These are phyloP conservation scores for Labrus mixtus DNA, from an alignment of 2,113 vertebrate genomes.

Conservation along the genomic window DNA sequence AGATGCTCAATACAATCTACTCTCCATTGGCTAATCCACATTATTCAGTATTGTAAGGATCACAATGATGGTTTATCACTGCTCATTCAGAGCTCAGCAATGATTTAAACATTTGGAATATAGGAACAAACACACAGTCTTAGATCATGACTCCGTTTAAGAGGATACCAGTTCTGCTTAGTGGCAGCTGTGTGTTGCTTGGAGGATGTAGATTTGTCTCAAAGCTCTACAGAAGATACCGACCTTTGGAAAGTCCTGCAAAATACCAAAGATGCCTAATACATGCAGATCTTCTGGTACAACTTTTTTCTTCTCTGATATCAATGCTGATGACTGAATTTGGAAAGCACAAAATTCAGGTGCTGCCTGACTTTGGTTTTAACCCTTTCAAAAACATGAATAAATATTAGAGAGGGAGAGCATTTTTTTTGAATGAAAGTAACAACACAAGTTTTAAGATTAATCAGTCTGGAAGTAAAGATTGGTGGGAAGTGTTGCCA, in stretches of 20 bases:
- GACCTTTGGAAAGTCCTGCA: constrained; percentile 11
- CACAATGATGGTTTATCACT: constrained; percentile 77
- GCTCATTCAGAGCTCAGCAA: constrained; percentile 73
- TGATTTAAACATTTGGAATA: constrained; percentile 67
- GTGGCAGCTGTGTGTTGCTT: constrained; percentile 47
- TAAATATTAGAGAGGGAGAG: no score
- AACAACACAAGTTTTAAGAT: no score
- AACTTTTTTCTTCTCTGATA: neutral
- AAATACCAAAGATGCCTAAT: neutral
- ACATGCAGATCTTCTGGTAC: neutral
- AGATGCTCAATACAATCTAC: constrained; percentile 73
- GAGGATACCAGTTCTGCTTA: constrained; percentile 60
- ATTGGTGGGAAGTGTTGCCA: no score
- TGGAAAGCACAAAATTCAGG: no score
- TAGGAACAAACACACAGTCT: constrained; percentile 60
- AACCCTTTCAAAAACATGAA: no score
- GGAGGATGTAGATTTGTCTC: constrained; percentile 35
- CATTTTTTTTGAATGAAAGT: no score
- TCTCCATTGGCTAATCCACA: constrained; percentile 75
- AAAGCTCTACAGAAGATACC: constrained; percentile 15
- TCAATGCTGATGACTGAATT: no score
- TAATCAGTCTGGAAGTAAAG: no score
- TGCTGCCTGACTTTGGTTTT: no score
- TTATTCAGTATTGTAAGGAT: constrained; percentile 73
- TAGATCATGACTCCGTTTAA: constrained; percentile 71